These are phyloP conservation scores for Menura novaehollandiae DNA, from an alignment of 2,113 vertebrate species.

Conservation along the genomic window DNA sequence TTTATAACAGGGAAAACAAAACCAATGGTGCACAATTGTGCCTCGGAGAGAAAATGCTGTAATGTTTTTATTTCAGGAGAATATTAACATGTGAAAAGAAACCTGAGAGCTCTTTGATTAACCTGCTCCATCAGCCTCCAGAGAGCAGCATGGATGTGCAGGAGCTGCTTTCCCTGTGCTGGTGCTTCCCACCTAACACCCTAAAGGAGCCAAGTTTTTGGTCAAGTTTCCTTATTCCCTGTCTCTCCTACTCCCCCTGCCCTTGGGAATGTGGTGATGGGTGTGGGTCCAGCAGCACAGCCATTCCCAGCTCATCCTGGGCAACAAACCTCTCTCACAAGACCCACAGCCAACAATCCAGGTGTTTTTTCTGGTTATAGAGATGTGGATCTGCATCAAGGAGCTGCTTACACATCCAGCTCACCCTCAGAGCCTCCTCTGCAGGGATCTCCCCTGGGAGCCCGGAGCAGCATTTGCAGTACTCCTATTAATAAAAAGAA, in stretches of 20 bases:
- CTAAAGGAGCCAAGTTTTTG: not conserved
- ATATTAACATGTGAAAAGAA: conserved; percentile 46
- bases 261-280: rapidly evolving
- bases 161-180: conserved; percentile 12
- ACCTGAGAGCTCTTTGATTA: conserved; percentile 40
- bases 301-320: not conserved
- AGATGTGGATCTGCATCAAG: rapidly evolving
- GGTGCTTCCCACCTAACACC: not conserved
- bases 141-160: not conserved
- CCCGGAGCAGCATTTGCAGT: not conserved
- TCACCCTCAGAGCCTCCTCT: not conserved
- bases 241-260: not conserved
- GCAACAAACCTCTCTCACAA: not conserved
- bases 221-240: rapidly evolving
- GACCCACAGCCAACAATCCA: not conserved
- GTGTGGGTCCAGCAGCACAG: not conserved
- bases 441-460: not conserved
- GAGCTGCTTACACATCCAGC: not conserved
- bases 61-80: conserved; percentile 28
- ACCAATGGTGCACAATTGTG: not conserved
- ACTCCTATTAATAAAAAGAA: not conserved
- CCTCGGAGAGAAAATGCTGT: conserved; percentile 31
- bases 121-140: not conserved
- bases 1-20: conserved; percentile 57
- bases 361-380: not conserved